Percentiles rank a stretch among this genome's conserved stretches.
phyloP scores from a whole-genome alignment of 2,113 vertebrate species.

The Lepus europaeus region DNA sequence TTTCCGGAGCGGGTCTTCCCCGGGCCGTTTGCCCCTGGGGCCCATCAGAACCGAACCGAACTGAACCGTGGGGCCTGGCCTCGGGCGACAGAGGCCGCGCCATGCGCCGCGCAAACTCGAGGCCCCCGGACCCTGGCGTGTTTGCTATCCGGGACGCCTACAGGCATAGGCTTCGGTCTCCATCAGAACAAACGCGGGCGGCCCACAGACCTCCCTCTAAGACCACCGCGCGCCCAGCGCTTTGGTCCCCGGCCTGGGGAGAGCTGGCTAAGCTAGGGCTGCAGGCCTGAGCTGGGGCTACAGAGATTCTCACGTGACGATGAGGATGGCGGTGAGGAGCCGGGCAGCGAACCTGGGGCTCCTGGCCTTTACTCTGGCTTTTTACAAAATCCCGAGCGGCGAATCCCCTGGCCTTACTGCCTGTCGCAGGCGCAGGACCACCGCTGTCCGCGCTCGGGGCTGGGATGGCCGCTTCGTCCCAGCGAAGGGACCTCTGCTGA shows the following conservation, averaged over 20 bases:
- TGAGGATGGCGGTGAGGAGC: background rate
- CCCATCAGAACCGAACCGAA: background rate
- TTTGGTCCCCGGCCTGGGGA: background rate
- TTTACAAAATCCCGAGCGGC: background rate
- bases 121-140: background rate
- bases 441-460: background rate
- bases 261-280: background rate
- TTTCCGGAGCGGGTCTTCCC: background rate
- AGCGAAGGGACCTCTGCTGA: slow-evolving; percentile 1
- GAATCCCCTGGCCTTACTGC: slow-evolving; percentile 62
- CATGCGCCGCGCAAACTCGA: too few relatives aligned
- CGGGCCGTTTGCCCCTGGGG: background rate
- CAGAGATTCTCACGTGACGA: background rate
- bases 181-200: background rate
- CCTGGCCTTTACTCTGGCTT: background rate
- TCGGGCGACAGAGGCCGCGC: rapidly evolving
- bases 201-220: background rate
- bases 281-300: rapidly evolving
- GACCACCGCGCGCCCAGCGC: background rate
- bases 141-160: background rate
- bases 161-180: background rate
- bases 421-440: slow-evolving; percentile 40
- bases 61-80: background rate
- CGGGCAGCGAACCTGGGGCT: background rate
- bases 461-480: too few relatives aligned